Conservation (phyloP, 30 jellyfish, hydroid and myxozoan species). For the Aurelia aurita complex sp. Pacific region DNA sequence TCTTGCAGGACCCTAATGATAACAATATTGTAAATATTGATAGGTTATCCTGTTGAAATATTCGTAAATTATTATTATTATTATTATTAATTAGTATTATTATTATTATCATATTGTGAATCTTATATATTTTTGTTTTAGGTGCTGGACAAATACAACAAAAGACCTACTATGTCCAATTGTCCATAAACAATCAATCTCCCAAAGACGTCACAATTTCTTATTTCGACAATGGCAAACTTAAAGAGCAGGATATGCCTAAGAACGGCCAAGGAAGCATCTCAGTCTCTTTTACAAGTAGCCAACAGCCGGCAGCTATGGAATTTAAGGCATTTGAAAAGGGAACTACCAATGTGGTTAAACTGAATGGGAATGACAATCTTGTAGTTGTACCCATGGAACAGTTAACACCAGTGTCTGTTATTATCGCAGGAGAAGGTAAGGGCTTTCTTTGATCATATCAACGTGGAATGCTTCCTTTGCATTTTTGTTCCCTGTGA, state of each 20-base stretch:
- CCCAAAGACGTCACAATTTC: conserved; percentile 51
- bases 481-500: too few species aligned
- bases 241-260: conserved; percentile 31
- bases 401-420: conserved; percentile 7
- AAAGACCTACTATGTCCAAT: conserved; percentile 42
- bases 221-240: conserved; percentile 19
- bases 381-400: conserved; percentile 29
- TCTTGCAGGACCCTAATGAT: too few species aligned
- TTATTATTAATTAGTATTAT: too few species aligned
- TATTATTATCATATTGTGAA: too few species aligned
- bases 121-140: not conserved
- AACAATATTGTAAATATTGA: too few species aligned
- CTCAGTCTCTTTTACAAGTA: conserved; percentile 18
- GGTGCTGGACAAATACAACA: conserved; percentile 7
- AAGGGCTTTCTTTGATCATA: not conserved
- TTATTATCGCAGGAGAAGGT: conserved; percentile 23
- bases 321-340: conserved; percentile 41
- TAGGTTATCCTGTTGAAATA: too few species aligned
- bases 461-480: not conserved
- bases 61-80: too few species aligned
- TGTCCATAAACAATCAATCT: conserved; percentile 20
- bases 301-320: conserved; percentile 20
- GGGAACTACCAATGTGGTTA: conserved; percentile 46
- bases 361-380: conserved; percentile 24
- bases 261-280: conserved; percentile 5